Evolutionary conservation across 1,140 invertebrate genomes (phyloP).

Genomic region (Magallana gigas): DNA sequence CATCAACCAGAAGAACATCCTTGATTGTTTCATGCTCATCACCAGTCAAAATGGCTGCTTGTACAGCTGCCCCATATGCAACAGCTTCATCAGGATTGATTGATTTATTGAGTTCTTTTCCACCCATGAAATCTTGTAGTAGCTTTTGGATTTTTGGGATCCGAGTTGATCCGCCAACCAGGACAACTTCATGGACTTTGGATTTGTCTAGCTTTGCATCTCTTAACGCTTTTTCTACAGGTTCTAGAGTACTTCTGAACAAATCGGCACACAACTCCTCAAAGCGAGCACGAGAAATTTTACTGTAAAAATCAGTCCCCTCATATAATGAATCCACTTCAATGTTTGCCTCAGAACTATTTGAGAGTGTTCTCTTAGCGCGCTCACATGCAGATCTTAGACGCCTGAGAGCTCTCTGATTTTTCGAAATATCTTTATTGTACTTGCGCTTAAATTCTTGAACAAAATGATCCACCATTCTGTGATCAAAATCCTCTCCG

Average conservation of each 20-base stretch:
- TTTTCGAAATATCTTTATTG: conserved; percentile 94
- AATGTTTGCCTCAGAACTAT: conserved; percentile 70
- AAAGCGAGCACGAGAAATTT: conserved; percentile 76
- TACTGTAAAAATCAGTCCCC: conserved; percentile 80
- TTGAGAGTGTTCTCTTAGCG: conserved; percentile 90
- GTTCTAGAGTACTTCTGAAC: conserved; percentile 77
- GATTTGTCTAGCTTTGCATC: conserved; percentile 87
- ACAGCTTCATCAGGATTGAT: conserved; percentile 91
- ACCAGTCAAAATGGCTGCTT: conserved; percentile 80
- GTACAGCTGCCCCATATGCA: conserved; percentile 95
- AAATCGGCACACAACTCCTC: conserved; percentile 79
- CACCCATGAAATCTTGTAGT: conserved; percentile 77
- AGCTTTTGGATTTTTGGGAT: conserved; percentile 79
- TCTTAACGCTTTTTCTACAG: conserved; percentile 84
- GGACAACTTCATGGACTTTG: conserved; percentile 80
- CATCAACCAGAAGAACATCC: conserved; percentile 83
- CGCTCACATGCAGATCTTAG: conserved; percentile 94
- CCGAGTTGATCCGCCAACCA: conserved; percentile 80
- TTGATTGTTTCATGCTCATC: conserved; percentile 79
- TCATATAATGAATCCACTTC: conserved; percentile 73
- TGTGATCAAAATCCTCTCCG: conserved; percentile 81
- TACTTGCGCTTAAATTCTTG: conserved; percentile 95
- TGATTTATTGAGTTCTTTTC: conserved; percentile 57
- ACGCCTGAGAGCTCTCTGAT: conserved; percentile 92
- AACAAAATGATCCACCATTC: conserved; percentile 79